Evolutionary conservation across 2,113 vertebrate species (phyloP), one percentile per base, ranked within the genome.

Genomic region (Triplophysa rosa): DNA sequence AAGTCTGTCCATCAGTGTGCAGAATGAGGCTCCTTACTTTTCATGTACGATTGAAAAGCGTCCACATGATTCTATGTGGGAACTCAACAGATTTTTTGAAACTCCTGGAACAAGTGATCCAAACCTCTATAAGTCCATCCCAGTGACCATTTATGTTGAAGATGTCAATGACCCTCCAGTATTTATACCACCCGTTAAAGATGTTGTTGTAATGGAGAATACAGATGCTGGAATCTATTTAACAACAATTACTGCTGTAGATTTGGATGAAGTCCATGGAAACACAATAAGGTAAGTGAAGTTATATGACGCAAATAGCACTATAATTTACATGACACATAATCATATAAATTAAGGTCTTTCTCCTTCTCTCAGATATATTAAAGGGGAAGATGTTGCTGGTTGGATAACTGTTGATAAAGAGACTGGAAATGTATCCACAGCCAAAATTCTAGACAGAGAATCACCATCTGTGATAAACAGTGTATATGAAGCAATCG

Each of bases 101-200:
- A 47, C 1, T 3, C 11, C 65, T 13, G 49, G 4, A 0, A 13
- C 0, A 3, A 26, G 3, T n/a, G 2, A 14, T 16, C 40, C 26
- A 54, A 52, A 67, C 16, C 24, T 21, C 10, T 42, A 61, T 13
- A 67, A 77, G 7, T 13, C 42, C 14, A 67, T 76, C 24, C 3
- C 6, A 0, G 42, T 90, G 37, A 86, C 77, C 4, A 80, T 93
- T 37, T 0, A 16, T 5, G 86, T 92, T 16, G 88, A 88, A 26
- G 87, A 93, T 42, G 72, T 90, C 29, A 92, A 92, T 24, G 90
- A 92, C 16, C 61, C 89, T 16, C 90, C 91, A 0, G 9, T 84
- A 1, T 92, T 93, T 45, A 52, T 54, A 0, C 16, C 63, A 4
- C 0, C 10, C 0, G 0, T 72, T 6, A 82, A 81, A 79, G 0